Evolutionary conservation across 2,113 vertebrate genomes (phyloP).

Genomic region (Solea senegalensis): DNA sequence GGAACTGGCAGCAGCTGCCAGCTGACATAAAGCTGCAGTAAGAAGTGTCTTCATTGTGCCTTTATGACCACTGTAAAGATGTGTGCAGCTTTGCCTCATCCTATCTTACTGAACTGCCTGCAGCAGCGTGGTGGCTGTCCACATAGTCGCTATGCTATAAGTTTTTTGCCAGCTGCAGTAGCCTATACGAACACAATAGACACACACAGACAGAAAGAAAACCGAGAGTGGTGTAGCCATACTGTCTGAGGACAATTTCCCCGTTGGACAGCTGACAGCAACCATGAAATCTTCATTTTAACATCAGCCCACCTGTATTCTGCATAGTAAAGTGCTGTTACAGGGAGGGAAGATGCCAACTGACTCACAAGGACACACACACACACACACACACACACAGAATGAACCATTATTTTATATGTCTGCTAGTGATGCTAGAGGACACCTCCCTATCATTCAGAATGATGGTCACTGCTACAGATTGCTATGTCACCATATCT

Average conservation of each 20-base stretch:
- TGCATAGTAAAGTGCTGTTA: slow-evolving; percentile 13
- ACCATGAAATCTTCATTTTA: slow-evolving; percentile 3
- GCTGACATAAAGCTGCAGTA: slow-evolving; percentile 70
- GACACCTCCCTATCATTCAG: slow-evolving; percentile 58
- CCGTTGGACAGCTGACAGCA: slow-evolving; percentile 20
- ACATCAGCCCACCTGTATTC: background rate
- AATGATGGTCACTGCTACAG: slow-evolving; percentile 50
- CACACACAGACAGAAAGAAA: slow-evolving; percentile 5
- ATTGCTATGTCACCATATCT: slow-evolving; percentile 63
- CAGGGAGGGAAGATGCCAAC: slow-evolving; percentile 22
- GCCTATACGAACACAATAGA: slow-evolving; percentile 28
- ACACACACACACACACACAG: slow-evolving; percentile 11
- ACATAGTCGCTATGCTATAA: slow-evolving; percentile 45
- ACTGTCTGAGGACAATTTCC: background rate
- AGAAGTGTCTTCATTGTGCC: slow-evolving; percentile 71
- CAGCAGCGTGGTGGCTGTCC: slow-evolving; percentile 47
- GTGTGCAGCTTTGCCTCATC: slow-evolving; percentile 54
- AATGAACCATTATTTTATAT: slow-evolving; percentile 63
- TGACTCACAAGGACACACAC: slow-evolving; percentile 29
- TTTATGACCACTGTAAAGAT: slow-evolving; percentile 73
- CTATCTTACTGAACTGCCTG: slow-evolving; percentile 54
- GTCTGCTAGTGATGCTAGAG: slow-evolving; percentile 56
- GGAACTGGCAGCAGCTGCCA: slow-evolving; percentile 75
- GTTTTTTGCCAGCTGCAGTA: slow-evolving; percentile 51
- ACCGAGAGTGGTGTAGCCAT: background rate